A percentile compares a stretch with the other conserved stretches of the same genome.
Conservation (phyloP, 2,888 invertebrate genomes). For the Acheta domesticus region DNA sequence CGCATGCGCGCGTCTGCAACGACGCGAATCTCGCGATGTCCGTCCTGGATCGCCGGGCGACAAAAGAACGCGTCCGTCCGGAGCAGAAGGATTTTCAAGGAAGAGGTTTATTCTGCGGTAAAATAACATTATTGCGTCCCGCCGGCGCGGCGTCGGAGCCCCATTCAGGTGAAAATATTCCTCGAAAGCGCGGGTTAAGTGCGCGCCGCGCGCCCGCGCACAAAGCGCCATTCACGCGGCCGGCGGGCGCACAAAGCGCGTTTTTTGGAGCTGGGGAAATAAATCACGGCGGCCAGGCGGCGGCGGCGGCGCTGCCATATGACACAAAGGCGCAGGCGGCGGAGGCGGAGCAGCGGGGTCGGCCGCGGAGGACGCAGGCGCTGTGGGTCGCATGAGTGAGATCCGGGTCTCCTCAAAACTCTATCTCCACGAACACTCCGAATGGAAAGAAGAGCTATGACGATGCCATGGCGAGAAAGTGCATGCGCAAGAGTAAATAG, state of each 20-base stretch:
- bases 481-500: too few species aligned
- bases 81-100: background rate
- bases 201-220: background rate
- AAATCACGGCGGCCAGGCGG: background rate
- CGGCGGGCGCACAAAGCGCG: background rate
- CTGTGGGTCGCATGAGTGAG: background rate
- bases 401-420: too few species aligned
- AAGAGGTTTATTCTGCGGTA: constrained; percentile 1
- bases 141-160: background rate
- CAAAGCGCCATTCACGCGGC: background rate
- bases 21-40: background rate
- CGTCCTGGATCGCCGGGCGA: background rate
- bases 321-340: background rate
- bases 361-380: background rate
- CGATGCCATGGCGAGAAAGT: too few species aligned
- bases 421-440: too few species aligned
- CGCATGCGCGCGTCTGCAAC: background rate
- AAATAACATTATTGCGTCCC: background rate
- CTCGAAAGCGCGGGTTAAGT: background rate
- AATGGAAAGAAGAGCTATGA: too few species aligned
- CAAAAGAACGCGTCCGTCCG: background rate
- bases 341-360: background rate
- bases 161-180: background rate
- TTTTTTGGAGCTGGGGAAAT: background rate
- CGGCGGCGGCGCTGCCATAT: background rate